Evolutionary conservation across 2,113 vertebrate genomes (phyloP), one percentile per base, ranked within the genome.

Genomic region (Thermophis baileyi): DNA sequence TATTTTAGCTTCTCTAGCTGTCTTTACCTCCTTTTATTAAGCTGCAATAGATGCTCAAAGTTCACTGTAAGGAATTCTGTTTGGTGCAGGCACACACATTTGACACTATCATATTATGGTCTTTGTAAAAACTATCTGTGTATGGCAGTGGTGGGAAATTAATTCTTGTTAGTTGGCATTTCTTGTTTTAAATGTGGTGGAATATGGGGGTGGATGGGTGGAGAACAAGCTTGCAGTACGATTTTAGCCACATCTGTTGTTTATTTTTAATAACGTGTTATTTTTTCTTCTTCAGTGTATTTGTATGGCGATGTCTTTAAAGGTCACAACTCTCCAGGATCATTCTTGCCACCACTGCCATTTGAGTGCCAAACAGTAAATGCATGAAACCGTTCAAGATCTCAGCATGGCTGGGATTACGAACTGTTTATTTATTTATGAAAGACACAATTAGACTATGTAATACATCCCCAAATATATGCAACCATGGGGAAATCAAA

Each of bases 261-360:
- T 46, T 74, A 49, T 24, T 53, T 47, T 0, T 30, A 47, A 69
- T 49, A 0, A 0, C 6, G 3, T 18, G 0, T 86, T 18, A 1
- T 93, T 60, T 60, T 89, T 4, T 94, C 86, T 92, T 50, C 53
- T 91, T n/a, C 94, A 98, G 98, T 89, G 97, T 99, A 2, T 99
- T 99, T 49, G 98, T 99, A 24, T 99, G 98, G 98, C 97, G 97
- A 90, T 98, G 98, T 87, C 97, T 98, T 74, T 99, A 97, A 98
- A 3, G 24, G 74, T 91, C 44, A 54, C 46, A 1, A 35, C 50
- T 8, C 50, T 85, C 2, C 9, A 51, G 50, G n/a, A 51, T 91
- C 57, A 88, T 95, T 89, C 89, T 49, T 87, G 30, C 89, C 69
- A 94, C 91, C 60, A 44, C 69, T 88, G 0, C n/a, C 3, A 1